Evolutionary conservation across 2,888 invertebrate species (phyloP).

Genomic region (Yponomeuta sedellus): DNA sequence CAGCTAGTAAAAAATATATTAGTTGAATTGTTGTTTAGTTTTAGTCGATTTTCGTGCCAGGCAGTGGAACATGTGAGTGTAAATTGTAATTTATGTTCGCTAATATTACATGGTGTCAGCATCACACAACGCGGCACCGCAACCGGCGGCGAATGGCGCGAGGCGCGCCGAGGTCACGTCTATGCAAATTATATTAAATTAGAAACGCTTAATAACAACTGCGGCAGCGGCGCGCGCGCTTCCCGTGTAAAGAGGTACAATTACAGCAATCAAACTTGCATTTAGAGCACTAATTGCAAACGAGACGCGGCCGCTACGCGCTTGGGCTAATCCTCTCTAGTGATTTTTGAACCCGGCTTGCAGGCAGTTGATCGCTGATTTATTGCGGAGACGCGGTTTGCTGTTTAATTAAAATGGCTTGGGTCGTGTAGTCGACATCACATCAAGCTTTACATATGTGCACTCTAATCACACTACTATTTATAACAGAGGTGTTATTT

Average conservation of each 20-base stretch:
- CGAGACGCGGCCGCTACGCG: constrained; percentile 41
- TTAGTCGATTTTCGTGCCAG: background rate
- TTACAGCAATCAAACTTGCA: constrained; percentile 75
- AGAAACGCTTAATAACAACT: constrained; percentile 75
- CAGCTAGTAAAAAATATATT: too few relatives aligned
- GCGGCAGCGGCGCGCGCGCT: constrained; percentile 41
- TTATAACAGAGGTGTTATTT: background rate
- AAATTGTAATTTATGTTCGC: background rate
- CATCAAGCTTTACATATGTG: too few relatives aligned
- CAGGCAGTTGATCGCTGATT: background rate
- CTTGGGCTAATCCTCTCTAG: constrained; percentile 4
- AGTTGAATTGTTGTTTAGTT: too few relatives aligned
- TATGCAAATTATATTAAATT: constrained; percentile 76
- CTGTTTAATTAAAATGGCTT: background rate
- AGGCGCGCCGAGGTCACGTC: constrained; percentile 52
- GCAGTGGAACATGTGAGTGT: background rate
- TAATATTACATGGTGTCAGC: background rate
- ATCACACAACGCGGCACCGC: background rate
- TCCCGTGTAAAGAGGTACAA: constrained; percentile 70
- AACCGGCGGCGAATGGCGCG: constrained; percentile 21
- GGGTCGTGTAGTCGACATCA: too few relatives aligned
- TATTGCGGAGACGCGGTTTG: background rate
- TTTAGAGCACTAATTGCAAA: constrained; percentile 68
- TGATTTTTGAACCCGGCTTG: constrained; percentile 11
- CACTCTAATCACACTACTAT: too few relatives aligned